A percentile compares a stretch with the other conserved stretches of the same genome.
Evolutionary conservation across 2,113 vertebrate genomes (phyloP).

Genomic region (Pao palembangensis): DNA sequence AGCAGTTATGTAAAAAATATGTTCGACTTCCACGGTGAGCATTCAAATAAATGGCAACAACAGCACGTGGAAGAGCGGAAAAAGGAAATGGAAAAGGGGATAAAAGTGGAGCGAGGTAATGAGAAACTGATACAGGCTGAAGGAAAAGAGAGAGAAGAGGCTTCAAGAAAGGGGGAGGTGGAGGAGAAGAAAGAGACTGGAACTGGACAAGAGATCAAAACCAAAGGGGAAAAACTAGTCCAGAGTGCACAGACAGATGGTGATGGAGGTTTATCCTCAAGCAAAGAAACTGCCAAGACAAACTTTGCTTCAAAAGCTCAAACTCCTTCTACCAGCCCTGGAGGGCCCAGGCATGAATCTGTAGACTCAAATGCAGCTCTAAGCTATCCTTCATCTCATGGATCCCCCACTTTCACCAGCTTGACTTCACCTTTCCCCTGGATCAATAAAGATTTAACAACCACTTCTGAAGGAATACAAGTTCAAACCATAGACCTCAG

Average conservation of each 20-base stretch:
- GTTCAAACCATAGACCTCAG: conserved; percentile 13
- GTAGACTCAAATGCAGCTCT: conserved; percentile 24
- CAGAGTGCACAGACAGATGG: conserved; percentile 40
- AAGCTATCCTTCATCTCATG: conserved; percentile 38
- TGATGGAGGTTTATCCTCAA: conserved; percentile 44
- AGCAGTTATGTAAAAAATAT: conserved; percentile 44
- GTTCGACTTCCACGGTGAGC: conserved; percentile 24
- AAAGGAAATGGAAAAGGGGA: conserved; percentile 41
- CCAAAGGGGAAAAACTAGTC: conserved; percentile 25
- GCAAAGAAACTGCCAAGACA: conserved; percentile 34
- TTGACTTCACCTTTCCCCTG: conserved; percentile 32
- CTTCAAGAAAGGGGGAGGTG: conserved; percentile 32
- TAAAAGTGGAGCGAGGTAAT: conserved; percentile 43
- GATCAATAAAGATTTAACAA: conserved; percentile 14
- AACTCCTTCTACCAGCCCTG: conserved; percentile 24
- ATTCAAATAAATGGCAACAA: conserved; percentile 39
- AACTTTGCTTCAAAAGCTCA: conserved; percentile 48
- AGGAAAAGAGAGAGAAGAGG: conserved; percentile 22
- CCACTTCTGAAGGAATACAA: conserved; percentile 10
- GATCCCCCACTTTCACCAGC: conserved; percentile 22
- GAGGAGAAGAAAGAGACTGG: conserved; percentile 6
- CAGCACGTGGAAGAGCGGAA: conserved; percentile 30
- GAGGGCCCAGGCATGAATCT: conserved; percentile 18
- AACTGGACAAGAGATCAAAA: conserved; percentile 35
- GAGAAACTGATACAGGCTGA: conserved; percentile 46